Conservation (phyloP, 2,113 vertebrate genomes). For the Alectura lathami region DNA sequence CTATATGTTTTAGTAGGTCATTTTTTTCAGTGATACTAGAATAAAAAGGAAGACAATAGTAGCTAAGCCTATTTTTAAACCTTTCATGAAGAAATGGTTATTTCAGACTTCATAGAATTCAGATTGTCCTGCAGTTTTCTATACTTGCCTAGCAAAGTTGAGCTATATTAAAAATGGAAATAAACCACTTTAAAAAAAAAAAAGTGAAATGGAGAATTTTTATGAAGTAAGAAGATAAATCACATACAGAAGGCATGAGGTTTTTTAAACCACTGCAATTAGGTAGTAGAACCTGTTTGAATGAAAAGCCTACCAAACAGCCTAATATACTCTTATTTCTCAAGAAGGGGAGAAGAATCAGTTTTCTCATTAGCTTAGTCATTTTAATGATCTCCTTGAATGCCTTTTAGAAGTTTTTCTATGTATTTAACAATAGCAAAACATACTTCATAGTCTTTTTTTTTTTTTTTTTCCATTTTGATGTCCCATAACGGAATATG, state of each 20-base stretch:
- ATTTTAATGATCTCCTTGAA: neutral
- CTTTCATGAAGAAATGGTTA: neutral
- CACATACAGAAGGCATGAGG: neutral
- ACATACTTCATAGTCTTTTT: neutral
- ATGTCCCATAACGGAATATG: neutral
- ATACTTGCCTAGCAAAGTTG: neutral
- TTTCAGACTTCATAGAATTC: neutral
- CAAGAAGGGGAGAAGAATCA: neutral
- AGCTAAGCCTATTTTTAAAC: neutral
- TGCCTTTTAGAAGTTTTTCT: neutral
- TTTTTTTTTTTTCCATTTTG: neutral
- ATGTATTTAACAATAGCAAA: neutral
- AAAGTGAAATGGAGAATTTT: neutral
- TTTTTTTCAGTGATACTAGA: neutral
- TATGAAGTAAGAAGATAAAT: neutral
- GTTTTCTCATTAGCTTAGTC: neutral
- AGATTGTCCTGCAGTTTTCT: neutral
- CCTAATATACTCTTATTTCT: neutral
- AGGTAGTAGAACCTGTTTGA: neutral
- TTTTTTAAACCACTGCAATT: neutral
- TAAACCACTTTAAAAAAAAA: neutral
- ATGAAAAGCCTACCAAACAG: neutral
- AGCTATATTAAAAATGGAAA: neutral
- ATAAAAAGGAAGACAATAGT: slow-evolving; percentile 27
- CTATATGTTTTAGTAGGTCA: slow-evolving; percentile 33